Conservation (phyloP, 2,888 invertebrate species). For the Drosophila meridiana region DNA sequence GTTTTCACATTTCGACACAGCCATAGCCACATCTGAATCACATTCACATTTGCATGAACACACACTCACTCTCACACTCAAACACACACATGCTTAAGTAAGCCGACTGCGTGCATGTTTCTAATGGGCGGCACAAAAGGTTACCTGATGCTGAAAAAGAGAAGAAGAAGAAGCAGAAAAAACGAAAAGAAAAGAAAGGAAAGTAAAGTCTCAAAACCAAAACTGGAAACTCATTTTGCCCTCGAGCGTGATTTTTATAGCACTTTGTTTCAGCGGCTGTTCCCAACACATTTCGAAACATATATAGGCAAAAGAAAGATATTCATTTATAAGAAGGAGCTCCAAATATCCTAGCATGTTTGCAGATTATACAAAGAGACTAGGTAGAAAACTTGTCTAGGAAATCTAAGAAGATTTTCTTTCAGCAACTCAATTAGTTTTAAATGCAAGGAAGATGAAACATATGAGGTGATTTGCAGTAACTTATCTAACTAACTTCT, state of each 20-base stretch:
- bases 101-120: slow-evolving; percentile 78
- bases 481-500: too few relatives aligned
- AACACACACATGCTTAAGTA: slow-evolving; percentile 64
- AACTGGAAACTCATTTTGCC: slow-evolving; percentile 77
- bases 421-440: background rate
- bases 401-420: background rate
- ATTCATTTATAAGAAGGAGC: slow-evolving; percentile 15
- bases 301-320: too few relatives aligned
- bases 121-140: slow-evolving; percentile 78
- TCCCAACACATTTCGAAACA: background rate
- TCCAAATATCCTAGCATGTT: background rate
- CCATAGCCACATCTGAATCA: slow-evolving; percentile 51
- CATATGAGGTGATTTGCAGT: too few relatives aligned
- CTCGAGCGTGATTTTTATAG: slow-evolving; percentile 78
- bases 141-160: slow-evolving; percentile 73
- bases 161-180: slow-evolving; percentile 33
- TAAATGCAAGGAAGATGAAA: too few relatives aligned
- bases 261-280: slow-evolving; percentile 60
- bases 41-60: slow-evolving; percentile 69
- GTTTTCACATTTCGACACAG: slow-evolving; percentile 68
- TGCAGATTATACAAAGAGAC: background rate
- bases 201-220: slow-evolving; percentile 41
- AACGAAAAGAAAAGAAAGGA: slow-evolving; percentile 41
- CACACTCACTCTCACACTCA: slow-evolving; percentile 20
- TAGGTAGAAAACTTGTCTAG: background rate